Base-by-base conservation (phyloP, 2,888 invertebrate species). In the Pheosia tremula region DNA sequence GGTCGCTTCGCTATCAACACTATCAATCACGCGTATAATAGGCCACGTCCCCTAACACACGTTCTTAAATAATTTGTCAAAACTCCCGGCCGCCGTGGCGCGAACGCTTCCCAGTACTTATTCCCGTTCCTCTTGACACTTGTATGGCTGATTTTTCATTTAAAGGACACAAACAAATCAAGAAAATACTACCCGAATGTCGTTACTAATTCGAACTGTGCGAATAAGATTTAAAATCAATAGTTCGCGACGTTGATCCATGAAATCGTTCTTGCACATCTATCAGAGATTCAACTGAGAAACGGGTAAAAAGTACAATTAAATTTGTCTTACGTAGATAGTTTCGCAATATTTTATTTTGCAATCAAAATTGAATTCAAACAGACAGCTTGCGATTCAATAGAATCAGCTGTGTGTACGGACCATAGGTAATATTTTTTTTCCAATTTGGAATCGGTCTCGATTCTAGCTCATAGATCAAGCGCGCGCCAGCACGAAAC, bases 61-160 rank as follows among this genome's bases (percentile, higher is more conserved):
- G 93, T 92, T 85, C 92, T 90, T 89, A 89, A 91, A 92, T 93
- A 92, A 93, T 93, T 93, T 93, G 92, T 93, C 93, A 93, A 86
- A 87, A 90, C 81, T 85, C 80, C 81, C 79, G 84, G 84, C 82
- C 84, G n/a, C 2, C 24, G 80, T 83, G 81, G 80, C 78, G 75
- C 72, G 78, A 85, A 81, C 84, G 79, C 77, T 83, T 80, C 69
- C 76, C 24, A 63, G 74, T 80, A 82, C 80, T 83, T 84, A 84
- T 83, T 77, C 77, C 59, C 77, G 79, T 83, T 86, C 86, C 85
- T 82, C 83, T 79, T 81, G 79, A 78, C 80, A 81, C 80, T 83
- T 80, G 76, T 79, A 69, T 74, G 68, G 69, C 72, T 64, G 66
- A 79, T 84, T 79, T 83, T 84, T 83, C 76, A 77, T 67, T 71